phyloP scores from a whole-genome alignment of 2,797 vertebrate species.

The Sebastes diaconus region DNA sequence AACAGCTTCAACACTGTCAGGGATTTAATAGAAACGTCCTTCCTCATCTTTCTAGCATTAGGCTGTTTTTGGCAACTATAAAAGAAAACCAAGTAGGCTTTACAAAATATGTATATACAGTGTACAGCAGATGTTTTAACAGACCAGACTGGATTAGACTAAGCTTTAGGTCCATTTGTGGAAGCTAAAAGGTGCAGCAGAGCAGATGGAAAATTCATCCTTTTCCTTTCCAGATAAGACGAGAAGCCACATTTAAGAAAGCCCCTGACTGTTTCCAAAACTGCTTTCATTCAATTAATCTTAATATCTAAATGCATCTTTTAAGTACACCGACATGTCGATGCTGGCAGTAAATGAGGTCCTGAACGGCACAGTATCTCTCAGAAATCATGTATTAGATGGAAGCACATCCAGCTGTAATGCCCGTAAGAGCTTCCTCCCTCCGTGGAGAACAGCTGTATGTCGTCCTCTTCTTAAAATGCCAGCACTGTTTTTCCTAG shows the following conservation, averaged over 20 bases:
- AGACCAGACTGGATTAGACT: not conserved
- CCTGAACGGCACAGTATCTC: not conserved
- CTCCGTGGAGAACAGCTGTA: not conserved
- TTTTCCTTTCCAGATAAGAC: conserved; percentile 1
- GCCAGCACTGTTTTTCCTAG: not conserved
- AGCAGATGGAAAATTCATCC: conserved; percentile 5
- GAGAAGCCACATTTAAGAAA: conserved; percentile 10
- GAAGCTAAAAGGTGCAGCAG: not conserved
- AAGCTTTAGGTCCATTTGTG: conserved; percentile 8
- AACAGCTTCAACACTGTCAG: conserved; percentile 7
- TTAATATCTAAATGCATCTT: conserved; percentile 4
- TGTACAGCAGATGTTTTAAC: not conserved
- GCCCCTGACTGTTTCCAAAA: conserved; percentile 14
- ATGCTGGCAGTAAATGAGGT: not conserved
- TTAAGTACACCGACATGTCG: conserved; percentile 22
- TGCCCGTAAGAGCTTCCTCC: not conserved
- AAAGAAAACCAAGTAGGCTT: not conserved
- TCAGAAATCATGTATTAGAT: conserved; percentile 1
- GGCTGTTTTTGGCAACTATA: not conserved
- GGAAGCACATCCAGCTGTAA: conserved; percentile 2
- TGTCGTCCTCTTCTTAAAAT: conserved; percentile 25
- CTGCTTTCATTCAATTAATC: conserved; percentile 9
- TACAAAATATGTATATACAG: not conserved
- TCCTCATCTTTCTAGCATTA: not conserved
- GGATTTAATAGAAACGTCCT: not conserved